A percentile compares a stretch with the other conserved stretches of the same genome.
These are phyloP conservation scores for Priocnemis perturbator DNA, from an alignment of 2,888 invertebrate genomes.

Conservation along the genomic window DNA sequence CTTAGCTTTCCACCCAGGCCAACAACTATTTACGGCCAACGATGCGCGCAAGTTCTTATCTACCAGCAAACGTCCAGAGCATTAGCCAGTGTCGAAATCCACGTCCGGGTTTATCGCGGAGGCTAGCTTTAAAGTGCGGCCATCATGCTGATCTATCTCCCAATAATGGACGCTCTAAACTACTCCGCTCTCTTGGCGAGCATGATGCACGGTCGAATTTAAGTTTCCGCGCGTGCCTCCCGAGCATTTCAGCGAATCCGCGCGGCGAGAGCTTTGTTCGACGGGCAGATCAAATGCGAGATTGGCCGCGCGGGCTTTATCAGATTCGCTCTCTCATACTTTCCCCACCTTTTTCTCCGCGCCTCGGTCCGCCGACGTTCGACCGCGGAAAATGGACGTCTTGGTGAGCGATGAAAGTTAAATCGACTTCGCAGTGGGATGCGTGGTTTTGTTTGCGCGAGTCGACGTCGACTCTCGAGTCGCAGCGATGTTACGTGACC, in stretches of 20 bases:
- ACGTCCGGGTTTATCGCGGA: constrained; percentile 11
- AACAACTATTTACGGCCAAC: no score
- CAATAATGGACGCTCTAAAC: constrained; percentile 26
- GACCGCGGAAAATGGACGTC: no score
- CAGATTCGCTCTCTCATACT: not conserved
- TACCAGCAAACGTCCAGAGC: no score
- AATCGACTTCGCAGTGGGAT: no score
- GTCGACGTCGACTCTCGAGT: no score
- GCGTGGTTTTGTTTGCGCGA: no score
- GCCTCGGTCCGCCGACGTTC: no score
- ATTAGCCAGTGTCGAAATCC: no score
- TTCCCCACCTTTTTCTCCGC: not conserved
- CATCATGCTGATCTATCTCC: constrained; percentile 30
- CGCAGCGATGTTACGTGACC: no score
- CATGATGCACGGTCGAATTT: constrained; percentile 25
- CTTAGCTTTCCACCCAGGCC: no score
- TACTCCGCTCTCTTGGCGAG: constrained; percentile 13
- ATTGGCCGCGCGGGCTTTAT: not conserved
- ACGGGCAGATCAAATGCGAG: not conserved
- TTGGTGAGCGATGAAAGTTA: no score
- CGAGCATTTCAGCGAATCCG: constrained; percentile 4
- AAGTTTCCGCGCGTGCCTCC: constrained; percentile 13
- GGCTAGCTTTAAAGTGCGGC: not conserved
- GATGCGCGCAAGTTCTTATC: no score
- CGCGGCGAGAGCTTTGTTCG: not conserved